Base-by-base conservation (phyloP, 2,888 invertebrate species). In the Agonopterix heracliana region DNA sequence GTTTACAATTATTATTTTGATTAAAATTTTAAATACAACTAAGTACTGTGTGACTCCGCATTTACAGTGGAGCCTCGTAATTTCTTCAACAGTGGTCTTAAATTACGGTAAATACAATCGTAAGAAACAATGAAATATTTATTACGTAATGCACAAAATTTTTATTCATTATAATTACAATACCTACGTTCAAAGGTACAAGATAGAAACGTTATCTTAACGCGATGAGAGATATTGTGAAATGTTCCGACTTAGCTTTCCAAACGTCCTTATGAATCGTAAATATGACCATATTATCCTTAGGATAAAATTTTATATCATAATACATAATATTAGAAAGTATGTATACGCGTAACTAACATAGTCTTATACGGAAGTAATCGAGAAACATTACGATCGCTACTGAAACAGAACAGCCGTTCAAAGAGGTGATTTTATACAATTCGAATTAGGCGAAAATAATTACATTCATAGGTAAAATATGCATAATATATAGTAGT, bases 381-480 rank as follows among this genome's bases (percentile, higher is more conserved):
- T 85, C 74, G 80, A 84, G 73, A 87, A 80, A 80, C 68, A 80
- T 26, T 76, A 38, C 38, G 75, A 74, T 71, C 67, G 77, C 88
- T 86, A 88, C 80, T 72, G 75, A 81, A 87, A 86, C 80, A 71
- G 76, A 83, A 83, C 77, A 78, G 80, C 80, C 70, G 78, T 80
- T 74, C 74, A 82, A 81, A 81, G 74, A 80, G 74, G 82, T 86
- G 83, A 84, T 85, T 84, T 87, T 86, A 87, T 86, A 88, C 87
- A 86, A 85, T 86, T 84, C 81, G 85, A 86, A 86, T 85, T 83
- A 88, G 87, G 86, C 86, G 71, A 88, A 86, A 86, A 83, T 82
- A 85, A 88, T 86, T 82, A 85, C 81, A 86, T 87, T 83, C 74
- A 85, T 84, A 86, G 81, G 74, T 88, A 86, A 86, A 87, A 84